phyloP scores from a whole-genome alignment of 2,888 invertebrate species.

The Uropetala carovei region DNA sequence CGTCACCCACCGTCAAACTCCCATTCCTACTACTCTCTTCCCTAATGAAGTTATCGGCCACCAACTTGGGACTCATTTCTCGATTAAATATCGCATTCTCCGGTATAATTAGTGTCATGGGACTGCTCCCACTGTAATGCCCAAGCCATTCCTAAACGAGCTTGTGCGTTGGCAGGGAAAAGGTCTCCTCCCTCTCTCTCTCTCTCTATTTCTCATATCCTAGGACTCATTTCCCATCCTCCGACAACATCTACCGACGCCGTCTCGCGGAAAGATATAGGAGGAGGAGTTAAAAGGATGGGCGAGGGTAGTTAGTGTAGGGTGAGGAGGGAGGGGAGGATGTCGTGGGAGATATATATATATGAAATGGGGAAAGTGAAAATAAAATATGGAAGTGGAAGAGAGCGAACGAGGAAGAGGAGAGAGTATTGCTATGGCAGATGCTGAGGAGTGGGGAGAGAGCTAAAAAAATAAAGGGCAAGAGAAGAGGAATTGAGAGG shows the following conservation, averaged over 20 bases:
- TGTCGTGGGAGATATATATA: too few species aligned
- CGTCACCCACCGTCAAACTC: neutral
- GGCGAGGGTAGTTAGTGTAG: neutral
- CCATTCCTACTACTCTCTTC: neutral
- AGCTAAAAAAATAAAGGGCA: neutral
- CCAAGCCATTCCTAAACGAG: slow-evolving; percentile 51
- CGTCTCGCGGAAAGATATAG: neutral
- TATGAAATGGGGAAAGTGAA: neutral
- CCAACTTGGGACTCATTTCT: slow-evolving; percentile 57
- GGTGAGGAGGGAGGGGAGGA: neutral
- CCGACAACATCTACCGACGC: neutral
- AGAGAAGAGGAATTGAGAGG: neutral
- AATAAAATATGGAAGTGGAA: neutral
- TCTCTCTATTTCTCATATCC: neutral
- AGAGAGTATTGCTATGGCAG: neutral
- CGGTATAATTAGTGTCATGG: slow-evolving; percentile 58
- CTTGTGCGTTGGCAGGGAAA: slow-evolving; percentile 29
- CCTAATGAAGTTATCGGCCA: slow-evolving; percentile 62
- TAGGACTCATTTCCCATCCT: neutral
- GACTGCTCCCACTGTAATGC: slow-evolving; percentile 55
- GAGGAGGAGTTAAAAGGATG: neutral
- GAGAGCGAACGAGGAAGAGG: neutral
- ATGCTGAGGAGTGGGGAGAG: neutral
- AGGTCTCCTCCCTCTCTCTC: neutral
- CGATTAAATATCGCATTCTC: slow-evolving; percentile 59